A percentile compares a stretch with the other conserved stretches of the same genome.
These are phyloP conservation scores for Rhincodon typus DNA, from an alignment of 2,797 vertebrate species.

Conservation along the genomic window DNA sequence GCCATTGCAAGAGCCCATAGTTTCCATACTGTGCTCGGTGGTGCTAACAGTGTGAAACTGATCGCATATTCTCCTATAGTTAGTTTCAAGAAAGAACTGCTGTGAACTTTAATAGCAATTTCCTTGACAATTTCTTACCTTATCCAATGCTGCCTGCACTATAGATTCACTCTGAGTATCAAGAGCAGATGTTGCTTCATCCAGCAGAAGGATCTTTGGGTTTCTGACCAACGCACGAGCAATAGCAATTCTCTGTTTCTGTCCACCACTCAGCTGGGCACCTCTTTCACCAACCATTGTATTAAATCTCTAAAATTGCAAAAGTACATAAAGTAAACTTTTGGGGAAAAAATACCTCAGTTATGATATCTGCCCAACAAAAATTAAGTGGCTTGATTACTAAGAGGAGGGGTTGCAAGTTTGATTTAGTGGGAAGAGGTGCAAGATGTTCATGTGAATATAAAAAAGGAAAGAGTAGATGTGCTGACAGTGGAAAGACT, in stretches of 20 bases:
- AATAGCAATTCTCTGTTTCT: slow-evolving; percentile 70
- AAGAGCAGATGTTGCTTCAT: slow-evolving; percentile 63
- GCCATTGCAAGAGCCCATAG: not conserved
- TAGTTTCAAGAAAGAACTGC: not conserved
- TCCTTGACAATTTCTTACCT: slow-evolving; percentile 47
- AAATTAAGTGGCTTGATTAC: too few species aligned
- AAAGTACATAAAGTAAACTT: not conserved
- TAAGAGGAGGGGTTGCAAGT: too few species aligned
- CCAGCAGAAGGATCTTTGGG: slow-evolving; percentile 62
- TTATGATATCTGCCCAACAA: too few species aligned
- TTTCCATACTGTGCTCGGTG: not conserved
- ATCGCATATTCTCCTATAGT: not conserved
- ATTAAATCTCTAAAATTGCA: slow-evolving; percentile 58
- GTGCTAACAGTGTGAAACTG: not conserved
- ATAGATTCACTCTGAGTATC: slow-evolving; percentile 64
- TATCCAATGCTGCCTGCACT: slow-evolving; percentile 61
- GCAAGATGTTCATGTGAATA: too few species aligned
- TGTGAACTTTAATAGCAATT: not conserved
- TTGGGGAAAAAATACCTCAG: not conserved
- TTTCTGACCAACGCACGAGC: slow-evolving; percentile 63
- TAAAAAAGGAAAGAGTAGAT: too few species aligned
- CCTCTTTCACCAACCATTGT: slow-evolving; percentile 70
- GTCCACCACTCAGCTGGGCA: slow-evolving; percentile 72
- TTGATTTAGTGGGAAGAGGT: too few species aligned
- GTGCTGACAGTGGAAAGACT: too few species aligned